Base-by-base conservation (phyloP, 2,797 vertebrate species). In the Melanitta fusca region DNA sequence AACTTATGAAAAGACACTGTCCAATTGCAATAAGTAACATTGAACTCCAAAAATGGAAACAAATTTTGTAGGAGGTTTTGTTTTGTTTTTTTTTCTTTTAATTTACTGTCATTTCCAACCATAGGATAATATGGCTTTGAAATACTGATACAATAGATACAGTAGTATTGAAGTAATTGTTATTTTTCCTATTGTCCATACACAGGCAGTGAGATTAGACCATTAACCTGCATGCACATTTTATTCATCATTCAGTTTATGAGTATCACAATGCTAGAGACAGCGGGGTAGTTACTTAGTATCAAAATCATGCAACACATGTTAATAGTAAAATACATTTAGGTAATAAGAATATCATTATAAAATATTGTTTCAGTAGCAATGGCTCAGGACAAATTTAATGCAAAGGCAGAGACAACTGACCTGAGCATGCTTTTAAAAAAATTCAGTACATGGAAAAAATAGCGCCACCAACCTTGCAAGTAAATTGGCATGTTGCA, bases 341-440 rank as follows among this genome's bases (percentile, higher is more conserved):
- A 91, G 34, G 75, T 96, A 36, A 92, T 93, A 99, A 98, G 99
- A 99, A 99, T 99, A 99, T 99, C 99, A 99, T 98, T 97, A 98
- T 98, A 98, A 99, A 99, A 99, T 99, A 99, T 99, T 98, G 96
- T 98, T 97, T 97, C 98, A 98, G 89, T 98, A 99, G 99, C 98
- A 98, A 95, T 97, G 98, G 98, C 98, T 98, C 98, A 97, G 98
- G 98, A 98, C 98, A 99, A 98, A 99, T 98, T 99, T 98, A 99
- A 98, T 99, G 99, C 99, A 99, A 99, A 99, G 99, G 99, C 99
- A 99, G 98, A 99, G 98, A 98, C 98, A 98, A 98, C 98, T 98
- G 99, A 99, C 98, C 98, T 98, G 98, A 98, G 98, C 98, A 93
- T 98, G 98, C 99, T 99, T 99, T 96, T 64, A 28, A 82, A 96